Conservation (phyloP, 1,140 invertebrate genomes). For the Euura lappo region DNA sequence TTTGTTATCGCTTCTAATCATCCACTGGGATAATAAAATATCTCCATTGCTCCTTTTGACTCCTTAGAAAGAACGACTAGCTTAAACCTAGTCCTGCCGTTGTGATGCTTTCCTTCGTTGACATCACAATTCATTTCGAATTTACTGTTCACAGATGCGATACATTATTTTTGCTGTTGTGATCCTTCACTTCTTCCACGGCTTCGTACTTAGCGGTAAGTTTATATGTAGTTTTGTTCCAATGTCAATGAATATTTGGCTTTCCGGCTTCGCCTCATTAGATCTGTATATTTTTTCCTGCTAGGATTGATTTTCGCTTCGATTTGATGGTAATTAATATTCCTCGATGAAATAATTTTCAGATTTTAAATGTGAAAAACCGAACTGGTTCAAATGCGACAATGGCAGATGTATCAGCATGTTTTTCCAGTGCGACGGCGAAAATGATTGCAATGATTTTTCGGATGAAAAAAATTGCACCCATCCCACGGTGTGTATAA, state of each 20-base stretch:
- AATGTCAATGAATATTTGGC: no score
- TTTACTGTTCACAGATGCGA: neutral
- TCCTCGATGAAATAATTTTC: neutral
- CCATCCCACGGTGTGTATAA: neutral
- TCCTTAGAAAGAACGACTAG: no score
- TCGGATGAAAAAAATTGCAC: conserved; percentile 54
- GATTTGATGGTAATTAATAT: no score
- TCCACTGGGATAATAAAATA: no score
- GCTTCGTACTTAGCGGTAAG: neutral
- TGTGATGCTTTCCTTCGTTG: neutral
- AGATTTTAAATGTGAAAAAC: conserved; percentile 19
- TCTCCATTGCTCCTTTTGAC: no score
- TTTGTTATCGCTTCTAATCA: no score
- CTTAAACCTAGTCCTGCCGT: no score
- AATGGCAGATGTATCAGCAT: conserved; percentile 55
- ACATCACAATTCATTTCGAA: neutral
- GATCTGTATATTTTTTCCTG: no score
- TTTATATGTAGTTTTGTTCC: neutral
- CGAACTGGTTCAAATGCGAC: conserved; percentile 41
- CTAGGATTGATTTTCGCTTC: no score
- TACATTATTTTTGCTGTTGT: conserved; percentile 2
- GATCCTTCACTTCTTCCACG: neutral
- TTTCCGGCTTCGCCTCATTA: no score
- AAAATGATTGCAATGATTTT: conserved; percentile 60
- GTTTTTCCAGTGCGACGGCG: conserved; percentile 56